phyloP scores from a whole-genome alignment of 2,113 vertebrate genomes.

The Alosa alosa region DNA sequence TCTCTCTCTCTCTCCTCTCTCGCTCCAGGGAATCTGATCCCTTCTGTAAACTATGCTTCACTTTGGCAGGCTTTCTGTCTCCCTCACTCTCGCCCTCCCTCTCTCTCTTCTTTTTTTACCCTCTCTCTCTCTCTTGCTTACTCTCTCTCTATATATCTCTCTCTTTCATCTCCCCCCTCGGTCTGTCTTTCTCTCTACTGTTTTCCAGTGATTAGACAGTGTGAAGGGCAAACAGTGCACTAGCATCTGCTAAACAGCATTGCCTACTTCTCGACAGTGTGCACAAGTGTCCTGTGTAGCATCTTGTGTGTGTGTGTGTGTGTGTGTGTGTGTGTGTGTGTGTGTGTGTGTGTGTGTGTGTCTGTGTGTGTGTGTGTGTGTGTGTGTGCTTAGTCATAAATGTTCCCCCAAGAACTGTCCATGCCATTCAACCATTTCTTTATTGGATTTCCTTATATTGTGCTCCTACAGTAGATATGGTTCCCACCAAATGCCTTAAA shows the following conservation, averaged over 20 bases:
- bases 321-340: background rate
- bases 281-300: background rate
- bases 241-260: too few relatives aligned
- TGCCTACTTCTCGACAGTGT: too few relatives aligned
- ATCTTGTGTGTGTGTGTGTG: background rate
- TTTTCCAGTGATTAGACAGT: too few relatives aligned
- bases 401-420: background rate
- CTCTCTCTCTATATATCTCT: background rate
- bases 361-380: background rate
- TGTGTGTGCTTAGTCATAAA: background rate
- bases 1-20: background rate
- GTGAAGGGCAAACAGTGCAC: too few relatives aligned
- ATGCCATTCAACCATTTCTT: background rate
- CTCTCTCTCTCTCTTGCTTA: background rate
- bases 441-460: slow-evolving; percentile 2
- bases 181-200: too few relatives aligned
- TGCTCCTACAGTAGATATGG: background rate
- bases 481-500: background rate
- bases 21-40: slow-evolving; percentile 7
- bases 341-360: background rate
- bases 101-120: background rate
- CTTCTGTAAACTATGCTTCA: slow-evolving; percentile 7
- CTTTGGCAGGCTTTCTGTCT: background rate
- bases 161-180: too few relatives aligned
- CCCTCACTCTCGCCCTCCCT: background rate